Base-by-base conservation (phyloP, 2,888 invertebrate species). In the Teleiodes luculella region DNA sequence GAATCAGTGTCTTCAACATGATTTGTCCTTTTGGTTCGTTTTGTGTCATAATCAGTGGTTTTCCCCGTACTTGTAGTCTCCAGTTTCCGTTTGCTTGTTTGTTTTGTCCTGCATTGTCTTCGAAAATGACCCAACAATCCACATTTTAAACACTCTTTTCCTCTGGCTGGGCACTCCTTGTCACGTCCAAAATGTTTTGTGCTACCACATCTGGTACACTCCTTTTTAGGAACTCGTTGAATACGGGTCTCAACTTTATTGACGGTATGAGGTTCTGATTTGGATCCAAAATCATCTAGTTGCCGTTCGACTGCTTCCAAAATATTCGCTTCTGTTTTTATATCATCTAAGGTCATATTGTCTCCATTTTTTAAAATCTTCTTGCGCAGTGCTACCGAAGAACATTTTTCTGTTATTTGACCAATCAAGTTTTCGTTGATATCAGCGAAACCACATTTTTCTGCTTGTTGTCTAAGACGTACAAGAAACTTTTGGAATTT, bases 131-230 rank as follows among this genome's bases (percentile, higher is more conserved):
- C 57, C 8, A 18, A 2, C 20, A 49, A 52, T 7, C 55, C 60
- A 50, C 64, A 62, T 3, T 1, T 1, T 7, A 47, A 33, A 55
- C 65, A 65, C 18, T 47, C 56, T 1, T 30, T 13, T 5, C n/a
- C 14, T 30, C 10, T 46, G 1, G 28, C 13, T 30, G 8, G 28
- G 14, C 28, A 46, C 14, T 30, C 3, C 13, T 2, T n/a, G 8
- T 46, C 13, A 1, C 11, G 4, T 30, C 5, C 11, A n/a, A 5
- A 7, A n/a, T 31, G 33, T 14, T 33, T 16, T 10, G 6, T 7
- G 18, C n/a, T n/a, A n/a, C n/a, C n/a, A n/a, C n/a, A n/a, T n/a
- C n/a, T n/a, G n/a, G n/a, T n/a, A n/a, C n/a, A n/a, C n/a, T n/a
- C n/a, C n/a, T n/a, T n/a, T n/a, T n/a, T n/a, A n/a, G n/a, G n/a